Conservation (phyloP, 2,797 vertebrate species). For the Epinephelus awoara region DNA sequence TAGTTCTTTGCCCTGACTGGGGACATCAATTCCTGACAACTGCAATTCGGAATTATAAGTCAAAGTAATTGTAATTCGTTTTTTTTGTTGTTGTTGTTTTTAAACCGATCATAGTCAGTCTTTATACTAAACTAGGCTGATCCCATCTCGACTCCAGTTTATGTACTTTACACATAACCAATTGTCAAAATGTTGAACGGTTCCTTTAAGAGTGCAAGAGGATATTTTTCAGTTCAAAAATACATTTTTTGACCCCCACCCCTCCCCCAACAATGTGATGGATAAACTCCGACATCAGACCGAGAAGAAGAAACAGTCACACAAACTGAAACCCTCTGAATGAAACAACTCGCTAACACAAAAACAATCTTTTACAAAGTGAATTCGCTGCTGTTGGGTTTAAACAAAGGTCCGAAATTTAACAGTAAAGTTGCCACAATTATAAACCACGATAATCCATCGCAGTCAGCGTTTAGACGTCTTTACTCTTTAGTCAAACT, state of each 20-base stretch:
- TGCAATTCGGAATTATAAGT: too few relatives aligned
- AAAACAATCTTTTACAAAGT: neutral
- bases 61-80: too few relatives aligned
- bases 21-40: too few relatives aligned
- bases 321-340: neutral
- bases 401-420: neutral
- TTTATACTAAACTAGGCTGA: constrained; percentile 8
- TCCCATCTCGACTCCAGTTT: neutral
- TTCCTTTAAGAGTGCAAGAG: neutral
- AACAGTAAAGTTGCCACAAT: constrained; percentile 27
- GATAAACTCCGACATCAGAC: neutral
- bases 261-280: neutral
- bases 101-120: neutral
- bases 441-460: constrained; percentile 3
- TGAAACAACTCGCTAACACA: constrained; percentile 1
- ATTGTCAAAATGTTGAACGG: neutral
- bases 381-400: neutral
- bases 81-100: too few relatives aligned
- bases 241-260: neutral
- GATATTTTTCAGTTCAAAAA: neutral
- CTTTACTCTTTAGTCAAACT: neutral
- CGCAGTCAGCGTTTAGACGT: constrained; percentile 2
- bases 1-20: too few relatives aligned
- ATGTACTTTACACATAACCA: too few relatives aligned
- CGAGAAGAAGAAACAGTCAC: neutral